Percentiles rank a stretch among this genome's conserved stretches.
Conservation (phyloP, 2,113 vertebrate species). For the Callospermophilus lateralis region DNA sequence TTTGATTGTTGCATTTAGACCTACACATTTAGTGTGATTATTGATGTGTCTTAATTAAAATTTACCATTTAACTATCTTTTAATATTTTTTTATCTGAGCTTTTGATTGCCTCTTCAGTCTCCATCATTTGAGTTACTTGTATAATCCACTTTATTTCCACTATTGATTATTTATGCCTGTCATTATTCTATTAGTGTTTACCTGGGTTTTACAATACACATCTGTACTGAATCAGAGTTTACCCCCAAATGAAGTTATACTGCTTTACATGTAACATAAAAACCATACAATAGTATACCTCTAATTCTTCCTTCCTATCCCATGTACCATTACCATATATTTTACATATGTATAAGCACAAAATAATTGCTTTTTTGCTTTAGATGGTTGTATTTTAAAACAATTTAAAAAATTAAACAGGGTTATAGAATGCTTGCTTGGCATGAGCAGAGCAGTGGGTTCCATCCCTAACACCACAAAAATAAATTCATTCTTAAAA, state of each 20-base stretch:
- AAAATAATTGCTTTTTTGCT: neutral
- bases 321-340: neutral
- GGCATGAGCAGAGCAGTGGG: neutral
- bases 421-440: no score
- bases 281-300: neutral
- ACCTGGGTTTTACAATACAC: neutral
- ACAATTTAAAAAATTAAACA: neutral
- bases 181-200: neutral
- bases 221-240: neutral
- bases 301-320: neutral
- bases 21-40: neutral
- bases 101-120: neutral
- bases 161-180: neutral
- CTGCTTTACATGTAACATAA: neutral
- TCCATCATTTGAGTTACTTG: neutral
- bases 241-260: neutral
- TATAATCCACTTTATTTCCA: neutral
- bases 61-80: neutral
- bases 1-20: constrained; percentile 13
- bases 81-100: neutral
- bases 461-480: neutral
- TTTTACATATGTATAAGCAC: neutral
- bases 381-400: neutral
- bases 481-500: neutral
- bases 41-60: neutral